A percentile compares a stretch with the other conserved stretches of the same genome.
Conservation (phyloP, 1,140 invertebrate genomes). For the Habropoda laboriosa region DNA sequence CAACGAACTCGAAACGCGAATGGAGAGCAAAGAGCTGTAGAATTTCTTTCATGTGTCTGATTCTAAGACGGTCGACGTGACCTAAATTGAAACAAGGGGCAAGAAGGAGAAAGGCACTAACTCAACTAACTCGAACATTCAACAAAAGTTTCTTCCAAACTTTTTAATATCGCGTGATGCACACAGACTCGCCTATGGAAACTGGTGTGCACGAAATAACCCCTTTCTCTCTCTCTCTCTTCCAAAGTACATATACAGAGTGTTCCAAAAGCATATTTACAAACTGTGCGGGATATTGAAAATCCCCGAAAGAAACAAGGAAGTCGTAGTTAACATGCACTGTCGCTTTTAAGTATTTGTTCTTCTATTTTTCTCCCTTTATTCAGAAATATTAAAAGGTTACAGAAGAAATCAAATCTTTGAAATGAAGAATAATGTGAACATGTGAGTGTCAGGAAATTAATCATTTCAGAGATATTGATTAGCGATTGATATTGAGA, state of each 20-base stretch:
- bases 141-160: slow-evolving; percentile 11
- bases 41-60: slow-evolving; percentile 7
- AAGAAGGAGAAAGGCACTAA: not conserved
- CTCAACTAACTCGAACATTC: slow-evolving; percentile 15
- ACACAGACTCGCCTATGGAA: not conserved
- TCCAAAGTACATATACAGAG: not conserved
- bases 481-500: too few relatives aligned
- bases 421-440: too few relatives aligned
- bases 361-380: too few relatives aligned
- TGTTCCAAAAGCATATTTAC: not conserved
- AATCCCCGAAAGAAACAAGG: too few relatives aligned
- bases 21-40: not conserved
- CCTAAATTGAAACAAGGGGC: slow-evolving; percentile 19
- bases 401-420: too few relatives aligned
- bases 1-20: not conserved
- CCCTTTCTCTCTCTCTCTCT: not conserved
- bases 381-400: too few relatives aligned
- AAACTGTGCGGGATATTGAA: too few relatives aligned
- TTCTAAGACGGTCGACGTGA: slow-evolving; percentile 4
- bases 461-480: too few relatives aligned
- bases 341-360: too few relatives aligned
- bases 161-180: slow-evolving; percentile 29
- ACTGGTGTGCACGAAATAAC: not conserved
- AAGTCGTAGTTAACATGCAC: too few relatives aligned
- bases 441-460: too few relatives aligned